Evolutionary conservation across 30 jellyfish, hydroid and myxozoan genomes (phyloP), one percentile per base, ranked within the genome.

Genomic region (Pseudorhiza aurosa): DNA sequence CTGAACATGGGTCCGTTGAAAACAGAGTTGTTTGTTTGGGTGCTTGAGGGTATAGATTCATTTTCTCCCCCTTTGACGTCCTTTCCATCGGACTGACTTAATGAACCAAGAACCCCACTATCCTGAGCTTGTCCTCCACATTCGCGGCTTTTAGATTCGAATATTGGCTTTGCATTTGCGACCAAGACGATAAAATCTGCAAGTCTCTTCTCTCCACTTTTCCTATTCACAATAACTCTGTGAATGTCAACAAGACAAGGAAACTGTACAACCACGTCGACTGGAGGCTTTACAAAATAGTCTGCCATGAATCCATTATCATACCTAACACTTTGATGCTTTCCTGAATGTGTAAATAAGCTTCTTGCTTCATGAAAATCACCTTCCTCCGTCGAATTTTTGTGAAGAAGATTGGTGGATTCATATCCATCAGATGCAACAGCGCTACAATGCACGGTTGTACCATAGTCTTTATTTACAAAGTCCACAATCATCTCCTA

Each of bases 251-350:
- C 81, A 19, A 65, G 75, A 37, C 98, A 92, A 35, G 98, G 98
- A 85, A 92, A 85, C 51, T 81, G 88, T 22, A 92, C 36, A 24
- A 85, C 96, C 6, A 92, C 46, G 19, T 92, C 96, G 1, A 85
- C 95, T 6, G 98, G 98, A 19, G 96, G 91, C 82, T 85, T 92
- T 4, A 87, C 83, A 62, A 77, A 92, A 58, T 85, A 72, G 40
- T 92, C 98, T 17, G 96, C 87, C 98, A 91, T 85, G 55, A 91
- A 91, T 28, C 92, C 84, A 68, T 69, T 81, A 12, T 27, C 12
- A 1, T 15, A 30, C 60, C 30, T 64, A 2, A 1, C 36, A 12
- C 2, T 2, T 24, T 11, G 2, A 59, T 28, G 8, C 1, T 59
- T 4, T 28, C 17, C 21, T 12, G 35, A 12, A n/a, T n/a, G n/a